Evolutionary conservation across 1,140 invertebrate genomes (phyloP), one percentile per base, ranked within the genome.

Genomic region (Nasonia vitripennis): DNA sequence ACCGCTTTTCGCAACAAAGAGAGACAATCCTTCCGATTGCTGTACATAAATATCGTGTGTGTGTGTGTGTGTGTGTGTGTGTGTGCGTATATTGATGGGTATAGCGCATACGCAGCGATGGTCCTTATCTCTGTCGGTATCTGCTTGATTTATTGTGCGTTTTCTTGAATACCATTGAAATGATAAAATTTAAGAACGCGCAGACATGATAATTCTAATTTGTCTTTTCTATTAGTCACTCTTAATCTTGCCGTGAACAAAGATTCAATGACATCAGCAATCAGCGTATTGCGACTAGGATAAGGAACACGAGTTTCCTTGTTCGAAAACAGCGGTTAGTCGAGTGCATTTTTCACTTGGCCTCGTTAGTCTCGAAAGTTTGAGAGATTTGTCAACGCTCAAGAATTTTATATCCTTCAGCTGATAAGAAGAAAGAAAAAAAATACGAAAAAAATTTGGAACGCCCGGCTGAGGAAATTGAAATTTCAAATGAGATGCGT

Each of bases 1-100:
- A 80, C 74, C 79, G 34, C 55, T 70, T n/a, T 62, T 62, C 55
- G 55, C 4, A 62, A 62, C 55, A 62, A 62, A 62, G 55, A 62
- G 55, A 62, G 55, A n/a, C 55, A 62, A 62, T 62, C 55, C 55
- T 62, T 62, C 55, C 20, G 17, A 62, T 6, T 62, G 55, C n/a
- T 62, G 20, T 9, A 62, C 14, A 62, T 62, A 62, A 27, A 27
- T 27, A 27, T 27, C n/a, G 14, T 62, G 1, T 62, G 4, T n/a
- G 0, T 41, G 37, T 62, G 14, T 62, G 1, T 62, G 4, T n/a
- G 0, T 41, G 37, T n/a, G n/a, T 62, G 14, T 62, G 1, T 62
- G 4, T n/a, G 0, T 41, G 37, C 6, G 37, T 45, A 10, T 45
- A 10, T 45, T 7, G 1, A 10, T 45, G 7, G 6, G 7, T 9